phyloP scores from a whole-genome alignment of 2,113 vertebrate genomes.

The Hassar affinis region DNA sequence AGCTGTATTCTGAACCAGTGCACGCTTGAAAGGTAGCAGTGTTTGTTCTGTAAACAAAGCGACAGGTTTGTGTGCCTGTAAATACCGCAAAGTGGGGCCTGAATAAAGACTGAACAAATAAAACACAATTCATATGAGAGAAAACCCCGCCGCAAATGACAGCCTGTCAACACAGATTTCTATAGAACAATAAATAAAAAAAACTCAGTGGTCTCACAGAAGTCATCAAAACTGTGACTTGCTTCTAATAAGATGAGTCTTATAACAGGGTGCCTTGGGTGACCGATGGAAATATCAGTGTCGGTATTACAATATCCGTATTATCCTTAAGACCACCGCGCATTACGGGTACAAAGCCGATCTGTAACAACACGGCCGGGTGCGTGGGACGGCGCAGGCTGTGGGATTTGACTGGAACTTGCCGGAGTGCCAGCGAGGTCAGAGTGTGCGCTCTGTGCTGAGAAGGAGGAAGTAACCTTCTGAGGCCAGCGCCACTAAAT shows the following conservation, averaged over 20 bases:
- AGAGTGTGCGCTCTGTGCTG: conserved; percentile 20
- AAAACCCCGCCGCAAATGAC: conserved; percentile 42
- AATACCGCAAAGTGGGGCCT: conserved; percentile 24
- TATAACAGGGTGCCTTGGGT: neutral
- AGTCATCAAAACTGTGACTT: neutral
- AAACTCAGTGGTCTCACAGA: neutral
- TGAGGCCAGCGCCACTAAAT: conserved; percentile 42
- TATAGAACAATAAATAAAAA: neutral
- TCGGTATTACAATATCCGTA: neutral
- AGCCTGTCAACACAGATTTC: conserved; percentile 29
- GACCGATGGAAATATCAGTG: neutral
- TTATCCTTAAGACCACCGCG: neutral
- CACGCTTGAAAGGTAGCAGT: neutral
- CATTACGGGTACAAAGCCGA: conserved; percentile 9
- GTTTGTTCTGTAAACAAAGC: neutral
- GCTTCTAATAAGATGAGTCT: conserved; percentile 52
- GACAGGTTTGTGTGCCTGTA: neutral
- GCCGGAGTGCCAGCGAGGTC: neutral
- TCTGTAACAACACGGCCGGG: neutral
- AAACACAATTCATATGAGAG: neutral
- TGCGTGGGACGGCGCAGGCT: conserved; percentile 1
- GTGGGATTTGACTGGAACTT: conserved; percentile 15
- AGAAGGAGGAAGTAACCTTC: conserved; percentile 54
- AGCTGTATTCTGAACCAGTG: conserved; percentile 10
- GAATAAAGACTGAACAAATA: conserved; percentile 25